These are phyloP conservation scores for Mus pahari DNA, from an alignment of 2,113 vertebrate species.

Conservation along the genomic window DNA sequence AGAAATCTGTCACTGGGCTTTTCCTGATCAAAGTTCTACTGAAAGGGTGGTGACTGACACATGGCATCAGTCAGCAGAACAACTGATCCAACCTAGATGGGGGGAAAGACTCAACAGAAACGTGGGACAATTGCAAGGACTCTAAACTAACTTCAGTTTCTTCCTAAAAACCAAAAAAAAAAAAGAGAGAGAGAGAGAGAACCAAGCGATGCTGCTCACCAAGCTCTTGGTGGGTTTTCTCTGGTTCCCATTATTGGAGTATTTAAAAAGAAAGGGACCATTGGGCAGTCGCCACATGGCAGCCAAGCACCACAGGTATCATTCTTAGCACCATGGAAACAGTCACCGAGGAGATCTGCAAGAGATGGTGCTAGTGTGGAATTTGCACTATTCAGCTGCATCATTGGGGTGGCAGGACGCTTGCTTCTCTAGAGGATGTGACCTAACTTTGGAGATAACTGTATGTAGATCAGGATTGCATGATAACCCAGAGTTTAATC, in stretches of 20 bases:
- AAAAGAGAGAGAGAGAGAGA: too few species aligned
- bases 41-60: constrained; percentile 16
- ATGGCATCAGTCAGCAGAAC: background rate
- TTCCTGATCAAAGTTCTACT: constrained; percentile 25
- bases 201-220: constrained; percentile 36
- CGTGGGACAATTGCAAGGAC: background rate
- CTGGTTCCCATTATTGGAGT: background rate
- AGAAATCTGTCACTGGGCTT: constrained; percentile 22
- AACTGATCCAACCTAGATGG: background rate
- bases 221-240: background rate
- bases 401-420: background rate
- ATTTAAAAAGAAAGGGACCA: background rate
- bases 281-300: background rate
- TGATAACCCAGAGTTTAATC: background rate
- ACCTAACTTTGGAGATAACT: constrained; percentile 9
- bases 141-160: background rate
- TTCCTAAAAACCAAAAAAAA: constrained; percentile 53
- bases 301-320: background rate
- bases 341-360: background rate
- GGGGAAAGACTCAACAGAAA: constrained; percentile 49
- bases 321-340: background rate
- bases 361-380: background rate
- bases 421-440: background rate
- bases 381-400: background rate
- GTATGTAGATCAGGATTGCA: background rate